Evolutionary conservation across 2,888 invertebrate genomes (phyloP), one percentile per base, ranked within the genome.

Genomic region (Hypomecis punctinalis): DNA sequence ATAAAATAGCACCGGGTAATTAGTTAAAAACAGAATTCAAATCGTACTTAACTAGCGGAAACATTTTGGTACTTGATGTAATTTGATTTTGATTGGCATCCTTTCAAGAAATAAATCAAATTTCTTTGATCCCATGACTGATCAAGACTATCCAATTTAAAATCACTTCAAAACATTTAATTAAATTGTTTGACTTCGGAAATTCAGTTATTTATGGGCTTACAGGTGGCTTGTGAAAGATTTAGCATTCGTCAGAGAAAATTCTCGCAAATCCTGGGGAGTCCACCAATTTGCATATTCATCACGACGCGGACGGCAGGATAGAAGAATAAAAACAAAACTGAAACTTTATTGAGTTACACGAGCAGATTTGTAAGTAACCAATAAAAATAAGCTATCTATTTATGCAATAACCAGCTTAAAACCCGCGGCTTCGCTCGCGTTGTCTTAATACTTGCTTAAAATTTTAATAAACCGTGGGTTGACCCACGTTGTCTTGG

Each of bases 201-300:
- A 57, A 59, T 49, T 40, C 36, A 49, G 53, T 53, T 65, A 42
- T 51, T 59, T 59, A 47, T 43, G 49, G 52, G 51, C 60, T 56
- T 57, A 57, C 57, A 65, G 57, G 61, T 57, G 40, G 52, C 57
- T 57, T 42, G 48, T 13, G 48, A 61, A 57, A 49, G 42, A 67
- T 67, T 69, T 65, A 67, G 45, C 61, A 65, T 59, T 59, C 55
- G 51, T 61, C 66, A 54, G 59, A 61, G 61, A 45, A 76, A 70
- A 72, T 74, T 60, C 43, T 13, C 69, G 70, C 57, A 69, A 73
- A 77, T 73, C 72, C 70, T 59, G 70, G 57, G 62, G 67, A 73
- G 67, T 65, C 73, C 72, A 73, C 66, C 67, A 69, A 78, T 82
- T 80, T 79, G 72, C 79, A 82, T 82, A 81, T 81, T 81, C 75